A percentile compares a stretch with the other conserved stretches of the same genome.
phyloP scores from a whole-genome alignment of 2,797 vertebrate genomes.

The Eidolon dupreanum region DNA sequence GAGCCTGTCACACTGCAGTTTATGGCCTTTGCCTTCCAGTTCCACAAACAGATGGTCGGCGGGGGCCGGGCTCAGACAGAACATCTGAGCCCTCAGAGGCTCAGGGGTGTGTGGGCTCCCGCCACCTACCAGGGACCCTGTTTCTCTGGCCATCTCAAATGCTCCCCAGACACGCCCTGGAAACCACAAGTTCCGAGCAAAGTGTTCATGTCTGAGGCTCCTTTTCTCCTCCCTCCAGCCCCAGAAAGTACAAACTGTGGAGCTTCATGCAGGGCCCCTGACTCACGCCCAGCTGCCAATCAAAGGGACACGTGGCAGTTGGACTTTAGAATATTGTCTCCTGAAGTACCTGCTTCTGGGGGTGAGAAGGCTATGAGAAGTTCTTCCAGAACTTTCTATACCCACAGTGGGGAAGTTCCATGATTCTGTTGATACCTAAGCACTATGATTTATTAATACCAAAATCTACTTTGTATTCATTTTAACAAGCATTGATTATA shows the following conservation, averaged over 20 bases:
- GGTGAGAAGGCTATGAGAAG: not conserved
- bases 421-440: not conserved
- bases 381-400: constrained; percentile 43
- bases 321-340: not conserved
- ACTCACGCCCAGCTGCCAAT: fast-evolving
- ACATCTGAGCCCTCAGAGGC: not conserved
- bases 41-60: constrained; percentile 51
- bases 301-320: not conserved
- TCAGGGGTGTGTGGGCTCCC: fast-evolving
- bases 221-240: not conserved
- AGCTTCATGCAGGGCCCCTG: not conserved
- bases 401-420: not conserved
- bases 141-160: not conserved
- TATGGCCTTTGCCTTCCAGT: not conserved
- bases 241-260: not conserved
- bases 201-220: fast-evolving
- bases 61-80: not conserved
- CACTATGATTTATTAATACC: not conserved
- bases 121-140: not conserved
- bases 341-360: not conserved
- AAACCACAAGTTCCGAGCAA: not conserved
- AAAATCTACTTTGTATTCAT: not conserved
- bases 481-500: not conserved
- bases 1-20: not conserved
- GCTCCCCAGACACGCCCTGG: not conserved